These are phyloP conservation scores for Rhagoletis pomonella DNA, from an alignment of 1,140 invertebrate genomes.

Conservation along the genomic window DNA sequence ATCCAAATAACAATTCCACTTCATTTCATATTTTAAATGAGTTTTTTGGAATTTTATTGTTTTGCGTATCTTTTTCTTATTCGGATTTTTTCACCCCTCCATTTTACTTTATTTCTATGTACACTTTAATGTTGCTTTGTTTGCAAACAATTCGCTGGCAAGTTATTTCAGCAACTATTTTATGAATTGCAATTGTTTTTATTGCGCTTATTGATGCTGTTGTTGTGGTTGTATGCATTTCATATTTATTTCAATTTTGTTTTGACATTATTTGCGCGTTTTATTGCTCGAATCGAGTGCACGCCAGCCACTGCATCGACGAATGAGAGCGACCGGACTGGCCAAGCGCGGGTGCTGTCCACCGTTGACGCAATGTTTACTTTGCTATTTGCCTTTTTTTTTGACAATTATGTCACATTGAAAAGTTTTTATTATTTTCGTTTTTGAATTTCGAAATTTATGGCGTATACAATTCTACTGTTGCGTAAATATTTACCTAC, in stretches of 20 bases:
- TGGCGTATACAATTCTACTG: too few relatives aligned
- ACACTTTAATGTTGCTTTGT: not conserved
- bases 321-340: not conserved
- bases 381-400: not conserved
- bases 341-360: not conserved
- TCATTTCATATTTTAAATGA: constrained; percentile 44
- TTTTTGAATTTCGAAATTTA: not conserved
- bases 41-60: not conserved
- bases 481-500: not conserved
- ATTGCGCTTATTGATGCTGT: not conserved
- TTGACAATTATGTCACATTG: too few relatives aligned
- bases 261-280: constrained; percentile 27
- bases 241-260: constrained; percentile 42
- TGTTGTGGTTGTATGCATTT: constrained; percentile 18
- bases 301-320: not conserved
- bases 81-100: not conserved
- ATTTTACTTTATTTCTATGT: not conserved
- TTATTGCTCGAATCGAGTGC: not conserved
- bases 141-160: constrained; percentile 15
- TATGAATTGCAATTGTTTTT: constrained; percentile 30
- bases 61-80: not conserved
- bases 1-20: constrained; percentile 48
- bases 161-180: constrained; percentile 23
- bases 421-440: not conserved
- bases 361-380: not conserved